phyloP scores from a whole-genome alignment of 2,797 vertebrate species.

The Falco biarmicus region DNA sequence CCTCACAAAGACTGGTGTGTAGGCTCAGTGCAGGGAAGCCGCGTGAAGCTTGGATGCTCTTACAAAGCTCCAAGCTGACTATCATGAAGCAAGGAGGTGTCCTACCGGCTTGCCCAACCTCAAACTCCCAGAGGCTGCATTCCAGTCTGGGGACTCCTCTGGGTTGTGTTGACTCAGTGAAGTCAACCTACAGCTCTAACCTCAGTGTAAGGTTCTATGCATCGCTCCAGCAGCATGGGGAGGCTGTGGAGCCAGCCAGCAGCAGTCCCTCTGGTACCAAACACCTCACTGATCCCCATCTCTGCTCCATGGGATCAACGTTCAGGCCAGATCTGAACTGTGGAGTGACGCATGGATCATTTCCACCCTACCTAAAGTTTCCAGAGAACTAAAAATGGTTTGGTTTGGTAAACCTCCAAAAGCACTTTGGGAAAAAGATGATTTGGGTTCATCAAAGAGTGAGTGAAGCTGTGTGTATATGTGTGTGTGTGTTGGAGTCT shows the following conservation, averaged over 20 bases:
- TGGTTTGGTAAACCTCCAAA: neutral
- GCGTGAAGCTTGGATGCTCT: neutral
- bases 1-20: neutral
- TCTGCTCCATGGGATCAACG: neutral
- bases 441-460: neutral
- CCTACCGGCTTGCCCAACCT: neutral
- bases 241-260: neutral
- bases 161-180: accelerated
- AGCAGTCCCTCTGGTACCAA: neutral
- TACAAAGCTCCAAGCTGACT: neutral
- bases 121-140: neutral
- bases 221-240: no score
- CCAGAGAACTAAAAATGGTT: neutral
- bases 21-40: neutral
- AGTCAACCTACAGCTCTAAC: neutral
- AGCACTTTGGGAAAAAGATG: neutral
- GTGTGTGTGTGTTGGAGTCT: neutral
- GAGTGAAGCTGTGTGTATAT: neutral
- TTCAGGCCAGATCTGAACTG: neutral
- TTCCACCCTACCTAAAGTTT: neutral
- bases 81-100: neutral
- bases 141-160: neutral
- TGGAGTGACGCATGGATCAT: neutral
- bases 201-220: accelerated
- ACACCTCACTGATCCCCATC: neutral